Evolutionary conservation across 2,888 invertebrate species (phyloP).

Genomic region (Agrochola macilenta): DNA sequence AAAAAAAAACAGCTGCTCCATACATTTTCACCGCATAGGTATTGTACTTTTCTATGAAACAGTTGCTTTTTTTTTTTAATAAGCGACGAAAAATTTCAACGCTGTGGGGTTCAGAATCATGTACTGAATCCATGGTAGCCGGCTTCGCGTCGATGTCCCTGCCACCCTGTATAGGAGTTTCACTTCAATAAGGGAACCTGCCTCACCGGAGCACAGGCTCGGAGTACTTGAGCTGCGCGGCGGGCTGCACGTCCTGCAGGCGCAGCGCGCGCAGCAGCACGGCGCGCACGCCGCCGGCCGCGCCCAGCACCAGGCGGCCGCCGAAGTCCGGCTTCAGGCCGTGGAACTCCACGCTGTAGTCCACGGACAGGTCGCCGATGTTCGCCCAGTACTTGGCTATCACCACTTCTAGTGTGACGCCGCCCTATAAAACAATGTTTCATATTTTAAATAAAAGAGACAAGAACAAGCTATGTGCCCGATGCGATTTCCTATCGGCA

Average conservation of each 20-base stretch:
- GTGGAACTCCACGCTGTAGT: slow-evolving; percentile 95
- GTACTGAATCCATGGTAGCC: no score
- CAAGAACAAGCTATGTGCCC: not conserved
- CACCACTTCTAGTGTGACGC: slow-evolving; percentile 95
- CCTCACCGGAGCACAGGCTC: slow-evolving; percentile 86
- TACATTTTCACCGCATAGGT: no score
- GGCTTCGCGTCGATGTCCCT: no score
- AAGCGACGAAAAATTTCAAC: no score
- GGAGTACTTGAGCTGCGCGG: slow-evolving; percentile 93
- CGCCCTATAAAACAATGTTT: slow-evolving; percentile 88
- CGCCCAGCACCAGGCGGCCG: slow-evolving; percentile 92
- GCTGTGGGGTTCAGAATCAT: no score
- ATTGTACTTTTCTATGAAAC: no score
- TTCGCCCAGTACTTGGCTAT: slow-evolving; percentile 99
- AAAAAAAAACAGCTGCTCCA: no score
- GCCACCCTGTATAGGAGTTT: no score
- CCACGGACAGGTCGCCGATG: slow-evolving; percentile 93
- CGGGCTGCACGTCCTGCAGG: slow-evolving; percentile 95
- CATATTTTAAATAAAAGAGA: not conserved
- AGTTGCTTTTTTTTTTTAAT: no score
- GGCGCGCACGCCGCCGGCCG: slow-evolving; percentile 91
- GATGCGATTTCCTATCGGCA: not conserved
- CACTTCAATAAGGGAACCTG: no score
- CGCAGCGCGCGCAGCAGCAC: slow-evolving; percentile 92
- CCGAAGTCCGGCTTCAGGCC: slow-evolving; percentile 94